Base-by-base conservation (phyloP, 2,797 vertebrate species). In the Chelidonichthys spinosus region DNA sequence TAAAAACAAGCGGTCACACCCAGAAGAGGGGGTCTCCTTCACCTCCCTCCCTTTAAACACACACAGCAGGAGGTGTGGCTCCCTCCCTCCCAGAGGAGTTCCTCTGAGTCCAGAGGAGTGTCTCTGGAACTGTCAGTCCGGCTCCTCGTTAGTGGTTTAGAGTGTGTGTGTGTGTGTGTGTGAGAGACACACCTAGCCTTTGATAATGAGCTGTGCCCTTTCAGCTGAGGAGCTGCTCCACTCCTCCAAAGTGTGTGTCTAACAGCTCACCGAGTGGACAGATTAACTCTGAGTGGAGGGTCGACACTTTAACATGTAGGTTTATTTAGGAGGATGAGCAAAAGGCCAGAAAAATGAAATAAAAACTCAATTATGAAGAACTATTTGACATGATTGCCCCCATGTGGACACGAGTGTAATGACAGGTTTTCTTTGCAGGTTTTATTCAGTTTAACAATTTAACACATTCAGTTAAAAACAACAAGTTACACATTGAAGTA, bases 181-280 rank as follows among this genome's bases (percentile, higher is more conserved):
- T 15, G 68, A 53, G 18, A 13, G 71, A 72, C 42, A 66, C 18
- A 39, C 71, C 54, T 84, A 89, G 88, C 87, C 82, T 89, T 90
- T 88, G 61, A 71, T 86, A 89, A 87, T 87, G 82, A 86, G 67
- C 15, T 61, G 3, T 88, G 87, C 84, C 85, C 85, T 89, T 88
- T 87, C 71, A 39, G 37, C 33, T 8, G 18, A 71, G 40, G 7
- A 15, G 25, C 7, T 40, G 8, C 33, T 64, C 65, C 44, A 25
- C 54, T 17, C 72, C 85, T 59, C 32, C 56, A 50, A 32, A 49
- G 36, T 74, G 63, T 74, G 63, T 63, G 59, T 82, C 42, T 61
- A 52, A 71, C 77, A 72, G 61, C 59, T 35, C 63, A 46, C 43
- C 67, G 55, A 18, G 17, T 13, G 64, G 52, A 74, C 73, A 55